Evolutionary conservation across 1,140 invertebrate genomes (phyloP).

Genomic region (Zaprionus africanus): DNA sequence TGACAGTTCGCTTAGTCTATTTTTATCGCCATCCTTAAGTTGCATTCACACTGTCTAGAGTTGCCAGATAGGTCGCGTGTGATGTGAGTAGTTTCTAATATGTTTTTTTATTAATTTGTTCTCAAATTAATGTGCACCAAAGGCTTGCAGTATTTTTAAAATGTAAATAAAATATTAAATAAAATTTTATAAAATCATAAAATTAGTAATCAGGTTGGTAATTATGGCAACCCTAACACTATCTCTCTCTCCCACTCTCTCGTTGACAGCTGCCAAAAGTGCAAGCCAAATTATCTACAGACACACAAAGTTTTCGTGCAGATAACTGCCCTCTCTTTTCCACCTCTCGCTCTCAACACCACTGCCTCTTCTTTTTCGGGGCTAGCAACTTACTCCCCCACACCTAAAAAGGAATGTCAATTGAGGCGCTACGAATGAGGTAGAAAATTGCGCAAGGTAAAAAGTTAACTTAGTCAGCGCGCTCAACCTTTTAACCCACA

Average conservation of each 20-base stretch:
- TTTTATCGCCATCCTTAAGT: constrained; percentile 15
- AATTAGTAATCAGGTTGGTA: too few species aligned
- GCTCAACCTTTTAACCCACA: constrained; percentile 44
- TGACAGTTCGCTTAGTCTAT: constrained; percentile 37
- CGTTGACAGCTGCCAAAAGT: constrained; percentile 35
- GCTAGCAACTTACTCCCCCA: not conserved
- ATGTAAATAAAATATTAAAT: too few species aligned
- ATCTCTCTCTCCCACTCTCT: not conserved
- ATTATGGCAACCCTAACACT: not conserved
- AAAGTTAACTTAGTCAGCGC: constrained; percentile 20
- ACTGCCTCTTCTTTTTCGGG: not conserved
- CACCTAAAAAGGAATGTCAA: constrained; percentile 22
- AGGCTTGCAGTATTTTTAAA: too few species aligned
- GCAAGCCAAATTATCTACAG: constrained; percentile 29
- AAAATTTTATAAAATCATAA: too few species aligned
- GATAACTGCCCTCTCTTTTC: not conserved
- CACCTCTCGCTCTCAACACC: not conserved
- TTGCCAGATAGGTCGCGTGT: too few species aligned
- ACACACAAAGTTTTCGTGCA: constrained; percentile 4
- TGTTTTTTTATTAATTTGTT: too few species aligned
- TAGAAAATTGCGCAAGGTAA: constrained; percentile 26
- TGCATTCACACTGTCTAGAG: not conserved
- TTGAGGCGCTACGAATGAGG: constrained; percentile 17
- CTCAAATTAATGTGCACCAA: too few species aligned
- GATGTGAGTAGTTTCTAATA: too few species aligned